Conservation (phyloP, 2,888 invertebrate species). For the Limnephilus auricula region DNA sequence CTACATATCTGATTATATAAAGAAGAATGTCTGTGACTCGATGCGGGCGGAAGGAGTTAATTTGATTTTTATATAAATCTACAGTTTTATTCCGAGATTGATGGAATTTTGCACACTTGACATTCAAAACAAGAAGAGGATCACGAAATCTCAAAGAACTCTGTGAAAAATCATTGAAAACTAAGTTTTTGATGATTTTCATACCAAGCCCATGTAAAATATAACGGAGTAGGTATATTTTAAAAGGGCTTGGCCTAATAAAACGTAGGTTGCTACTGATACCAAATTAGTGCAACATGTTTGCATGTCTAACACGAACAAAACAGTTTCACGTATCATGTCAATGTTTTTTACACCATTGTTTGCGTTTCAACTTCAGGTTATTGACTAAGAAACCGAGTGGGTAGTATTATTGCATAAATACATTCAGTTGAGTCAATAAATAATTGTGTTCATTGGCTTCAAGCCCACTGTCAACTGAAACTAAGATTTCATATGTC, state of each 20-base stretch:
- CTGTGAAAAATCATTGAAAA: background rate
- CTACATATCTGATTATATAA: too few species aligned
- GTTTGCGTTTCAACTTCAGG: background rate
- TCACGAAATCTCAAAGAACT: too few species aligned
- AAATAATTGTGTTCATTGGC: background rate
- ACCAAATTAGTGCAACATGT: background rate
- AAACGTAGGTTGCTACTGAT: background rate
- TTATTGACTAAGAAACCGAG: background rate
- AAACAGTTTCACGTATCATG: background rate
- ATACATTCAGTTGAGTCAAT: background rate
- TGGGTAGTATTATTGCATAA: background rate
- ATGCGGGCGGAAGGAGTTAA: too few species aligned
- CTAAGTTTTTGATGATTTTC: background rate
- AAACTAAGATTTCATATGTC: background rate
- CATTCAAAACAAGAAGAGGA: too few species aligned
- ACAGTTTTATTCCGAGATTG: too few species aligned
- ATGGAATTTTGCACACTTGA: too few species aligned
- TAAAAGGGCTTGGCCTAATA: background rate
- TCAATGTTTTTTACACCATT: background rate
- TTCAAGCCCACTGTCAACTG: background rate
- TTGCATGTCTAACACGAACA: background rate
- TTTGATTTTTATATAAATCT: too few species aligned
- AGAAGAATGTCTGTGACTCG: too few species aligned
- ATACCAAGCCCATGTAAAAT: background rate
- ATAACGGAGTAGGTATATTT: background rate